These are phyloP conservation scores for Tridacna crocea DNA, from an alignment of 2,888 invertebrate genomes.

Conservation along the genomic window DNA sequence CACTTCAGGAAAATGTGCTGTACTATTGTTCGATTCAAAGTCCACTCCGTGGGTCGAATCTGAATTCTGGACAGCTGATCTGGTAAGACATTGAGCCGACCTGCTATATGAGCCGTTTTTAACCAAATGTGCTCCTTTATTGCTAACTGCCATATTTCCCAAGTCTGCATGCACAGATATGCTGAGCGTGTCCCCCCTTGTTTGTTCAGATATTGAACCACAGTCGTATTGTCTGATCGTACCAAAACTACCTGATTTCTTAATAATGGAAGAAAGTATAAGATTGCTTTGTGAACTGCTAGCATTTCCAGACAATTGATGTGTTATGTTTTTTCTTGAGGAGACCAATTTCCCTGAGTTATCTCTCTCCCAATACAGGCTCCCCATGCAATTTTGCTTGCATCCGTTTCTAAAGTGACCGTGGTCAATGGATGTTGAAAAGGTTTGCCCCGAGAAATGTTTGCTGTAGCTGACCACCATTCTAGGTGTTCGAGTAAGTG, in stretches of 20 bases:
- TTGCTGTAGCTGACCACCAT: conserved; percentile 24
- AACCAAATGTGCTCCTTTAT: too few species aligned
- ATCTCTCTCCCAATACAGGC: too few species aligned
- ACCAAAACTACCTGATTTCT: too few species aligned
- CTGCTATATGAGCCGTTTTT: conserved; percentile 24
- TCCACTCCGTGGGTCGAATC: too few species aligned
- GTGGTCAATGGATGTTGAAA: conserved; percentile 9
- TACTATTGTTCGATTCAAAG: neutral
- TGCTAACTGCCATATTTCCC: conserved; percentile 1
- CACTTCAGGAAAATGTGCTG: neutral
- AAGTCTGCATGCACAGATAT: conserved; percentile 11
- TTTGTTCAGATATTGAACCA: conserved; percentile 39
- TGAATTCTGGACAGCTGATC: conserved; percentile 1
- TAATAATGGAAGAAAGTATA: conserved; percentile 6
- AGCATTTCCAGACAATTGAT: conserved; percentile 27
- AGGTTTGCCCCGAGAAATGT: conserved; percentile 24
- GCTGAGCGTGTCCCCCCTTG: conserved; percentile 26
- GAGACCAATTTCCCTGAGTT: conserved; percentile 23
- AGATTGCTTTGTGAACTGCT: conserved; percentile 13
- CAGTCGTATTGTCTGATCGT: conserved; percentile 36
- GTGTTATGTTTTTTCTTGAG: conserved; percentile 1
- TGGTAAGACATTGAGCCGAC: conserved; percentile 11
- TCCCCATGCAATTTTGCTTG: too few species aligned
- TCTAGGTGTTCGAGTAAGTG: conserved; percentile 11
- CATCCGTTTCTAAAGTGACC: too few species aligned